Base-by-base conservation (phyloP, 2,888 invertebrate genomes). In the Hydrotaea diabolus region DNA sequence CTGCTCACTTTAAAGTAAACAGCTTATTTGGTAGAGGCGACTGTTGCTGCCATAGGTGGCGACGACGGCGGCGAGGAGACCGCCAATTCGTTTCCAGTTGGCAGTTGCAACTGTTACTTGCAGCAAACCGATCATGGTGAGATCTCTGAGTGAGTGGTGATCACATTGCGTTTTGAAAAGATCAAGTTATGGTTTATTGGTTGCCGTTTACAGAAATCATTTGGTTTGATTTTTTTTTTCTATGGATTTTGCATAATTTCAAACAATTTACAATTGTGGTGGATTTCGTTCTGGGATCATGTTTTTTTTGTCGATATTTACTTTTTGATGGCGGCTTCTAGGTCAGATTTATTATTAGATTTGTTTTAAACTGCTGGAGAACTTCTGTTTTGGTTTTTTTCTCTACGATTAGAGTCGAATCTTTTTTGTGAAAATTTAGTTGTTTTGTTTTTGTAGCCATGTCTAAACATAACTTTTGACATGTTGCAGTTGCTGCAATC, bases 341-440 rank as follows among this genome's bases (percentile, higher is more conserved):
- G 85, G 82, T 85, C 79, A 85, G 82, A 85, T 85, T 77, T 62
- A 85, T 79, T 82, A 59, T 62, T 73, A 74, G 82, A 82, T 82
- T 82, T 62, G 79, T 31, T 23, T n/a, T 39, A 36, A 13, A 8
- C 39, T 19, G 36, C 39, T 39, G 36, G 31, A 31, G 31, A 31
- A 31, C 31, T 31, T 31, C 11, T 43, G 17, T 39, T 36, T 36
- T 62, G 19, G 15, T 19, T 23, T 74, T 75, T 72, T 62, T 71
- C 13, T 31, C 7, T 31, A 31, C 31, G 26, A 0, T 15, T 57
- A 72, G 62, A 62, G n/a, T 59, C 19, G 69, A 23, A 57, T 73
- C 57, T 69, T 53, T 31, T 46, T n/a, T n/a, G n/a, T 31, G 55
- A 55, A 19, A 73, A 55, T 64, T 31, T 53, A 66, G 19, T 43